phyloP scores from a whole-genome alignment of 2,797 vertebrate genomes.

The Notolabrus celidotus region DNA sequence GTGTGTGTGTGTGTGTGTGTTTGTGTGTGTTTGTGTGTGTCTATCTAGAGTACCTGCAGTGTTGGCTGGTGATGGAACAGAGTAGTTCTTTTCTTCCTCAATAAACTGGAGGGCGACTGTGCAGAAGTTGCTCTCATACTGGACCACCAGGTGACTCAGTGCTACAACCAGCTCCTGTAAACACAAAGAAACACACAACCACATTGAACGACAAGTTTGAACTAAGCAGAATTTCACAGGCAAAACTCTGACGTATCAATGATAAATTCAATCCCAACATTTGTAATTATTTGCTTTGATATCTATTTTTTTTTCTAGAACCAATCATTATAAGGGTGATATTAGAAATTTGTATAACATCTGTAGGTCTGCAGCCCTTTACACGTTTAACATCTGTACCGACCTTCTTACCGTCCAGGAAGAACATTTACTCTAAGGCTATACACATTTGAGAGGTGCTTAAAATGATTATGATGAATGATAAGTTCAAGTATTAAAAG shows the following conservation, averaged over 20 bases:
- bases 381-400: too few species aligned
- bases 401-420: too few species aligned
- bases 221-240: background rate
- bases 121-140: slow-evolving; percentile 99
- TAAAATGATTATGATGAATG: too few species aligned
- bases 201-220: background rate
- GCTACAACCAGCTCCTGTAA: slow-evolving; percentile 96
- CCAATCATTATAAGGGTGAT: background rate
- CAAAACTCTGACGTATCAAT: background rate
- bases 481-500: too few species aligned
- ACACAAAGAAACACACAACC: background rate
- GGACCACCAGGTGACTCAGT: slow-evolving; percentile 95
- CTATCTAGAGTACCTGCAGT: slow-evolving; percentile 84
- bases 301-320: background rate
- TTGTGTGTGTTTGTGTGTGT: background rate
- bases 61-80: slow-evolving; percentile 90
- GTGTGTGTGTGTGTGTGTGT: slow-evolving; percentile 1
- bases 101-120: slow-evolving; percentile 98
- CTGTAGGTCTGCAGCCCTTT: too few species aligned
- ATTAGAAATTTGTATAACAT: background rate
- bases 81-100: slow-evolving; percentile 98
- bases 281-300: background rate
- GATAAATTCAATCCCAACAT: background rate
- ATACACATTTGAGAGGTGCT: too few species aligned
- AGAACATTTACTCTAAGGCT: too few species aligned